Percentiles rank a stretch among this genome's conserved stretches.
Evolutionary conservation across 2,888 invertebrate genomes (phyloP).

Genomic region (Drosophila helvetica): DNA sequence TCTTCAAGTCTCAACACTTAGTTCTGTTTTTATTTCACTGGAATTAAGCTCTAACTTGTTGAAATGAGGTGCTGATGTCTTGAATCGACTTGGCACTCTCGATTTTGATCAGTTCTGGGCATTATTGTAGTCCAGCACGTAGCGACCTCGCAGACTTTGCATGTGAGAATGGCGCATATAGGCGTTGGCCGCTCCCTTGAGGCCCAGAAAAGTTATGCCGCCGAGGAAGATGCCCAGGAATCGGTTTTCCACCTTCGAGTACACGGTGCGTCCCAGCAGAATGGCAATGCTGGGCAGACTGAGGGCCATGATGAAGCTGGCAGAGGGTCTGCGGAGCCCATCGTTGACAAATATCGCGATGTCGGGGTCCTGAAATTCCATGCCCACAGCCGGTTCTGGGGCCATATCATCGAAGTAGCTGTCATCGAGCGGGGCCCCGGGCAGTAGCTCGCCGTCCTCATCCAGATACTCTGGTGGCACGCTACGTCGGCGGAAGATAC

Average conservation of each 20-base stretch:
- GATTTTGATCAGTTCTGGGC: neutral
- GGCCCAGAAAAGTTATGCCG: constrained; percentile 55
- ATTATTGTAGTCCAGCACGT: constrained; percentile 30
- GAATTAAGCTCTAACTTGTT: too few relatives aligned
- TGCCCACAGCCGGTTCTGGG: neutral
- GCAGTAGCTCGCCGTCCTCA: constrained; percentile 36
- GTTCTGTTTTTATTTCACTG: too few relatives aligned
- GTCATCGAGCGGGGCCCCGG: constrained; percentile 60
- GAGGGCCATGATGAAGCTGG: constrained; percentile 53
- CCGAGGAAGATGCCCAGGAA: constrained; percentile 44
- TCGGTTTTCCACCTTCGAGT: constrained; percentile 20
- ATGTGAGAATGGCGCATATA: constrained; percentile 54
- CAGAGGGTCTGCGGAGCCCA: constrained; percentile 43
- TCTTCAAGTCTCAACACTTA: too few relatives aligned
- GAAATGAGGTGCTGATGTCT: too few relatives aligned
- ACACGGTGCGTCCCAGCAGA: constrained; percentile 49
- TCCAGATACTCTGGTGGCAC: constrained; percentile 39
- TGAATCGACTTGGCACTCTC: neutral
- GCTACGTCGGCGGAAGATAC: constrained; percentile 24
- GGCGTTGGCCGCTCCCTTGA: constrained; percentile 55
- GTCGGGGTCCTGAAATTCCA: constrained; percentile 13
- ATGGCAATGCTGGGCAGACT: constrained; percentile 60
- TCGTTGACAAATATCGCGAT: neutral
- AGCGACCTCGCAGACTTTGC: constrained; percentile 41
- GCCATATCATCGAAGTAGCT: constrained; percentile 58